phyloP scores from a whole-genome alignment of 2,797 vertebrate species.

The Catostomus latipinnis region DNA sequence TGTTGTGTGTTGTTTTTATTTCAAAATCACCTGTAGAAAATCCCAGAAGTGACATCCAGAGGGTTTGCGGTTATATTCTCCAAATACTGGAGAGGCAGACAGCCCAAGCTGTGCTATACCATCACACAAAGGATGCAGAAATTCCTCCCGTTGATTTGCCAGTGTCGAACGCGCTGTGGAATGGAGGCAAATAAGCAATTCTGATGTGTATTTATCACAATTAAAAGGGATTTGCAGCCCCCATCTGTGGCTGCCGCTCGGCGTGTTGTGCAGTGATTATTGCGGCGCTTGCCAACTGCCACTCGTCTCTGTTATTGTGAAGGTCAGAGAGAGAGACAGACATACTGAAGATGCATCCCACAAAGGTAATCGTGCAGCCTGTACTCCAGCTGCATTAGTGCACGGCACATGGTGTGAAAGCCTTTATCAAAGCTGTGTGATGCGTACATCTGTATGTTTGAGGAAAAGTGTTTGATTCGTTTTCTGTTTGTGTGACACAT shows the following conservation, averaged over 20 bases:
- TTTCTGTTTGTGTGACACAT: conserved; percentile 38
- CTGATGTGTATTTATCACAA: conserved; percentile 63
- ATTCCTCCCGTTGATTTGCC: conserved; percentile 44
- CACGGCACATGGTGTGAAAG: conserved; percentile 49
- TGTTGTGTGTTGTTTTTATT: no score
- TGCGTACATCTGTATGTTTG: conserved; percentile 49
- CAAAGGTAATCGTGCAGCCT: conserved; percentile 63
- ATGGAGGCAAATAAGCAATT: conserved; percentile 50
- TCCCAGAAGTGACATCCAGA: background rate
- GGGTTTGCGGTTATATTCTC: conserved; percentile 16
- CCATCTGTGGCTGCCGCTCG: conserved; percentile 57
- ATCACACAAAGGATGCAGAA: conserved; percentile 52
- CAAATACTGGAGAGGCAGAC: conserved; percentile 32
- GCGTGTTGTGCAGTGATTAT: conserved; percentile 61
- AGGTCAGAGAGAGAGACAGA: conserved; percentile 67
- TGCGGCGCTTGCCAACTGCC: conserved; percentile 51
- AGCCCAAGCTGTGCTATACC: conserved; percentile 42
- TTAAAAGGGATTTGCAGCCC: conserved; percentile 61
- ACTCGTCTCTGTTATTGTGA: conserved; percentile 64
- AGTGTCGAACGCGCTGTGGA: conserved; percentile 17
- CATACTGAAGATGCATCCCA: conserved; percentile 64
- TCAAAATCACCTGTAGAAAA: background rate
- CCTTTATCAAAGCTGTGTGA: conserved; percentile 39
- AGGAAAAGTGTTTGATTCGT: conserved; percentile 46
- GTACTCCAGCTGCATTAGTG: conserved; percentile 54